Percentiles rank a stretch among this genome's conserved stretches.
phyloP scores from a whole-genome alignment of 2,797 vertebrate species.

The Geotrypetes seraphini region DNA sequence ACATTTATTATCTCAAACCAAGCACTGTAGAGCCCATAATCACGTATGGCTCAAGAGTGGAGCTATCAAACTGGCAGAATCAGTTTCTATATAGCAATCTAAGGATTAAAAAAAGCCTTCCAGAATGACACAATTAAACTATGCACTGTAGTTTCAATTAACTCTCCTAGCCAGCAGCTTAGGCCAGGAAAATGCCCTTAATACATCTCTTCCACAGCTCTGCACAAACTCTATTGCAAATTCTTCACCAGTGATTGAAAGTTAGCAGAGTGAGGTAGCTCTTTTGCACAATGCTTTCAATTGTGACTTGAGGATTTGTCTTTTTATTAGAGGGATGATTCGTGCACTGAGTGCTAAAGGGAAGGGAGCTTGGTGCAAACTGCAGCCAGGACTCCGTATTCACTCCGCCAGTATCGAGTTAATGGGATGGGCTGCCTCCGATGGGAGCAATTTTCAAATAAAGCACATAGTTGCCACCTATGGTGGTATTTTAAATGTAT shows the following conservation, averaged over 20 bases:
- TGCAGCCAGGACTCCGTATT: too few relatives aligned
- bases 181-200: slow-evolving; percentile 25
- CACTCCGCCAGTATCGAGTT: too few relatives aligned
- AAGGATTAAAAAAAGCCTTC: slow-evolving; percentile 14
- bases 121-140: slow-evolving; percentile 32
- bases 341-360: not conserved
- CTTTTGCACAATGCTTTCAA: slow-evolving; percentile 25
- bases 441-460: too few relatives aligned
- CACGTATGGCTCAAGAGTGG: too few relatives aligned
- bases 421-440: too few relatives aligned
- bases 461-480: too few relatives aligned
- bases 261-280: slow-evolving; percentile 34
- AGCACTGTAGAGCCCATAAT: too few relatives aligned
- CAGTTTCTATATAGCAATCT: slow-evolving; percentile 8
- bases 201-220: slow-evolving; percentile 39
- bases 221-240: slow-evolving; percentile 41
- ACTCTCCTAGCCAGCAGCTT: slow-evolving; percentile 25
- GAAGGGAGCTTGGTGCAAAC: too few relatives aligned
- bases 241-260: slow-evolving; percentile 24
- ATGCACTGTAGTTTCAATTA: slow-evolving; percentile 39
- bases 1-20: too few relatives aligned
- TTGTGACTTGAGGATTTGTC: slow-evolving; percentile 18
- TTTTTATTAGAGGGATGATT: slow-evolving; percentile 14
- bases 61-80: not conserved
- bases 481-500: too few relatives aligned